Evolutionary conservation across 2,113 vertebrate genomes (phyloP).

Genomic region (Macaca mulatta): DNA sequence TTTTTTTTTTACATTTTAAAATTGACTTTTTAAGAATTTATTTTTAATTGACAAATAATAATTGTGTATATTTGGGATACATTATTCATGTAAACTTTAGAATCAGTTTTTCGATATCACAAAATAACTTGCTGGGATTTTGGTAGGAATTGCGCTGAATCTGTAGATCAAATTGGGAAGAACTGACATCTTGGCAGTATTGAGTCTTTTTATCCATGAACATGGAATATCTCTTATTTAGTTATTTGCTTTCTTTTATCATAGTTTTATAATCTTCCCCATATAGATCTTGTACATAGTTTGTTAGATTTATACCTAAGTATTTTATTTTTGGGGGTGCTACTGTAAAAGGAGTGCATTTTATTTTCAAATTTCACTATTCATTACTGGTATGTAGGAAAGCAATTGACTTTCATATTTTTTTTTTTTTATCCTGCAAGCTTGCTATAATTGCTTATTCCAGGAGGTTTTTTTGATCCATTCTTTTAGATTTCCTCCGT

Average conservation of each 20-base stretch:
- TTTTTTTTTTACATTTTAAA: neutral
- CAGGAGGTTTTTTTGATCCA: neutral
- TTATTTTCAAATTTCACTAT: neutral
- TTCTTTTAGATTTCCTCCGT: neutral
- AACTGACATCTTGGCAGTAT: neutral
- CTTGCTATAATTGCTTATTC: neutral
- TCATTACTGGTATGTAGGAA: neutral
- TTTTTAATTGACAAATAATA: neutral
- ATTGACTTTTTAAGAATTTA: neutral
- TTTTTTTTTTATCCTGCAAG: neutral
- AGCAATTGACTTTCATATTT: neutral
- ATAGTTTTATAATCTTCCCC: neutral
- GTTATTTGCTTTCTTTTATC: neutral
- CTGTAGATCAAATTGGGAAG: neutral
- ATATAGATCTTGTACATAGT: neutral
- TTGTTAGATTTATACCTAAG: neutral
- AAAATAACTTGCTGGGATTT: neutral
- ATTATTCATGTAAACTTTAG: neutral
- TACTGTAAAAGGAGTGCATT: neutral
- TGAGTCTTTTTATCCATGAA: neutral
- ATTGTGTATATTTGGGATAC: neutral
- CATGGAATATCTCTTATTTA: neutral
- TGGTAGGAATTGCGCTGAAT: neutral
- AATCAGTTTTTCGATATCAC: neutral
- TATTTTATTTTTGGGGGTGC: neutral